Percentiles rank a stretch among this genome's conserved stretches.
phyloP scores from a whole-genome alignment of 2,888 invertebrate species.

The Apomyelois bistriatella region DNA sequence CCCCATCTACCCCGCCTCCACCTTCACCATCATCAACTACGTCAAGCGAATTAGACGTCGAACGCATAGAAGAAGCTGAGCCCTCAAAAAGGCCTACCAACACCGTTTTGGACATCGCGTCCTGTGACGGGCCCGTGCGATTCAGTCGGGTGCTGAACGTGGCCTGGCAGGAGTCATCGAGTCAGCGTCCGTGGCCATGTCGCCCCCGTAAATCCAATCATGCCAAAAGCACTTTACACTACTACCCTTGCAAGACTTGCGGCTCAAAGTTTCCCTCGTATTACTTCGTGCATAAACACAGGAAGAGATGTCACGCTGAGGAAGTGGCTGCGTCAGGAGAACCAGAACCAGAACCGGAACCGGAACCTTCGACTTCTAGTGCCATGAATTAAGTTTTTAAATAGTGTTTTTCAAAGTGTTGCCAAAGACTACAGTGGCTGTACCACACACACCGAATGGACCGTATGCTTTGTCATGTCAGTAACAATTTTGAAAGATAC shows the following conservation, averaged over 20 bases:
- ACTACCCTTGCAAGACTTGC: constrained; percentile 96
- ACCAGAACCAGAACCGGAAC: constrained; percentile 32
- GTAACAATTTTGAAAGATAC: neutral
- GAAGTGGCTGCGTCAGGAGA: constrained; percentile 51
- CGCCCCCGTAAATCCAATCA: constrained; percentile 88
- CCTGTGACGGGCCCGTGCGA: constrained; percentile 93
- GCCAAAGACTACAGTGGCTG: neutral
- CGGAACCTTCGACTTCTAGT: constrained; percentile 51
- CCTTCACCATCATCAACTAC: constrained; percentile 62
- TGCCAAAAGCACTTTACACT: constrained; percentile 86
- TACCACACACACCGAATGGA: no score
- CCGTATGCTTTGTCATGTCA: no score
- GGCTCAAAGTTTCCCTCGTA: constrained; percentile 96
- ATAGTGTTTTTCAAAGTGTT: neutral
- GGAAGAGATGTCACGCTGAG: constrained; percentile 90
- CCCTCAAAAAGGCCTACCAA: constrained; percentile 38
- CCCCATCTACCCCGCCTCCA: constrained; percentile 51
- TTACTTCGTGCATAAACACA: constrained; percentile 95
- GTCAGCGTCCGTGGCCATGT: constrained; percentile 88
- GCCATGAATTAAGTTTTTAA: constrained; percentile 28
- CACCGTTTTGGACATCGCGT: constrained; percentile 91
- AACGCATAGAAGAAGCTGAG: constrained; percentile 53
- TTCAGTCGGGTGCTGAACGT: constrained; percentile 91
- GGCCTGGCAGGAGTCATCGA: constrained; percentile 81
- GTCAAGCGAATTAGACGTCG: constrained; percentile 70